phyloP scores from a whole-genome alignment of 2,888 invertebrate genomes.

The Orthosia gothica region DNA sequence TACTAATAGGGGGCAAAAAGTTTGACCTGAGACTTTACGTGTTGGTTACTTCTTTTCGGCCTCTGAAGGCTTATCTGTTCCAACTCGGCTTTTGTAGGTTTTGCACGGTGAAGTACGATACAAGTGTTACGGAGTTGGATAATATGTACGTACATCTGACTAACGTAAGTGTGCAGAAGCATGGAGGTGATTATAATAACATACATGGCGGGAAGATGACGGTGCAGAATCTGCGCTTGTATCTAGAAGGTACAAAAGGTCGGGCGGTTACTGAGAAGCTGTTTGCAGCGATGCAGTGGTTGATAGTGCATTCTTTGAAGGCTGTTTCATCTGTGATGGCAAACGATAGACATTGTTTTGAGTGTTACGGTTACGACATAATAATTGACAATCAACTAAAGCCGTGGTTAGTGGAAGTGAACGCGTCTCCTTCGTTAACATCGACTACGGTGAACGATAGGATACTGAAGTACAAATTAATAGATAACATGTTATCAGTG shows the following conservation, averaged over 20 bases:
- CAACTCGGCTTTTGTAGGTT: conserved; percentile 98
- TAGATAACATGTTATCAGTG: conserved; percentile 97
- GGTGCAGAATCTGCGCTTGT: too few species aligned
- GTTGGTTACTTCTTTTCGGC: conserved; percentile 98
- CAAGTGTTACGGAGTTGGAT: conserved; percentile 96
- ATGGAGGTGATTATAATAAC: too few species aligned
- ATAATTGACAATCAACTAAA: conserved; percentile 98
- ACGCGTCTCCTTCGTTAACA: conserved; percentile 98
- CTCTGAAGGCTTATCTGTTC: conserved; percentile 98
- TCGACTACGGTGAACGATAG: conserved; percentile 98
- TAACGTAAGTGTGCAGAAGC: too few species aligned
- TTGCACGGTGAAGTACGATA: conserved; percentile 98
- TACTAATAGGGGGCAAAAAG: conserved; percentile 98
- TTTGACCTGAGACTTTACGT: conserved; percentile 98
- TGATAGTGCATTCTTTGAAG: conserved; percentile 83
- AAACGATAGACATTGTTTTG: conserved; percentile 97
- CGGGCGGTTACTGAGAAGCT: too few species aligned
- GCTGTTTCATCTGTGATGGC: conserved; percentile 98
- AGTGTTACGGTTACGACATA: conserved; percentile 99
- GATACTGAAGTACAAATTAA: conserved; percentile 97
- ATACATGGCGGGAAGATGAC: too few species aligned
- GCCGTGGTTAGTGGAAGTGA: conserved; percentile 98
- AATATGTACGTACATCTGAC: too few species aligned
- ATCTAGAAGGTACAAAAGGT: too few species aligned
- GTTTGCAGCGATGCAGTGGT: too few species aligned